Base-by-base conservation (phyloP, 2,797 vertebrate species). In the Zenarchopterus dispar region DNA sequence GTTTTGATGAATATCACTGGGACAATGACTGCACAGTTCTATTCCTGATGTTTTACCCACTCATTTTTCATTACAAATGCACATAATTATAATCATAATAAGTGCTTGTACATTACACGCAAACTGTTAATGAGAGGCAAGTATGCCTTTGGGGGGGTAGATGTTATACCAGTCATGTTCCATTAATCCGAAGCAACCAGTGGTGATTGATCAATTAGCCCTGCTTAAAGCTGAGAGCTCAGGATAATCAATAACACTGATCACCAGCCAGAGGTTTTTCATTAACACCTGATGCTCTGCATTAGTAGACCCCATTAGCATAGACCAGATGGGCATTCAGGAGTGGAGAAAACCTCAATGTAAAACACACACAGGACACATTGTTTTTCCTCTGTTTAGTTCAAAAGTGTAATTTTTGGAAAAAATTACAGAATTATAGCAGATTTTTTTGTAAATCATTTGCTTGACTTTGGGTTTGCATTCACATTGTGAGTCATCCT, bases 161-260 rank as follows among this genome's bases (percentile, higher is more conserved):
- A n/a, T 36, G 26, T 36, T 31, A 3, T 21, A 17, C 89, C 91
- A 91, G 77, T 89, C 86, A 88, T 78, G 77, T 87, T 89, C 81
- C 81, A 88, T 91, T 89, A 91, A 91, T 90, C 86, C 51, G 10
- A 76, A 78, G 76, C 77, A 84, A 84, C 70, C 77, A 76, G 77
- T 72, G 75, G 79, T 87, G 85, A 91, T 90, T 92, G 88, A 91
- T 88, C 90, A 91, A 86, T 93, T 92, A 93, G 85, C 81, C 75
- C 77, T 73, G 76, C 81, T 88, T 90, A 89, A 83, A 85, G 81
- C 75, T 69, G 67, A 28, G 52, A 74, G 88, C 83, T 88, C 77
- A 82, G 61, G 44, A 67, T 90, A 82, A 91, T 92, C 92, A 88
- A 92, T 92, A 91, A 41, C 70, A 72, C 84, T 89, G 87, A 87